Evolutionary conservation across 64 coral and sea anemone genomes (phyloP).

Genomic region (Actinia equina): DNA sequence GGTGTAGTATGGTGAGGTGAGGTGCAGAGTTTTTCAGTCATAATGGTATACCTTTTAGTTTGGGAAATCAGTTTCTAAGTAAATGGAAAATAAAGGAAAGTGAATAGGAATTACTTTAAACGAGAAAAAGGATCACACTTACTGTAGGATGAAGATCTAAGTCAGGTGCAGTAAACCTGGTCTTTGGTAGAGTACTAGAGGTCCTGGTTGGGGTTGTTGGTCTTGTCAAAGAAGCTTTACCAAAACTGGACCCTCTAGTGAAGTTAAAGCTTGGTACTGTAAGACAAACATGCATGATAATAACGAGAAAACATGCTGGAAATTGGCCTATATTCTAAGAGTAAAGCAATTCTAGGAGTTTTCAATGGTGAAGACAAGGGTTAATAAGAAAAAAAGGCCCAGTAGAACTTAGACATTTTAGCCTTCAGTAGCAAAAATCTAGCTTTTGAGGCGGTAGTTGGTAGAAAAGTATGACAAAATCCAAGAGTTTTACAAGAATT

Average conservation of each 20-base stretch:
- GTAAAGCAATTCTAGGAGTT: background rate
- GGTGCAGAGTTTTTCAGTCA: too few relatives aligned
- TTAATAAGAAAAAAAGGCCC: background rate
- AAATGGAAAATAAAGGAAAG: background rate
- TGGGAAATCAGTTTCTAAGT: background rate
- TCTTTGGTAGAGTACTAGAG: constrained; percentile 51
- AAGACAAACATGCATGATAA: too few relatives aligned
- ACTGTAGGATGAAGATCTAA: constrained; percentile 15
- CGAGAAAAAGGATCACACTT: background rate
- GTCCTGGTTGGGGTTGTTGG: constrained; percentile 50
- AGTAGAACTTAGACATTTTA: background rate
- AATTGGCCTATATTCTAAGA: too few relatives aligned
- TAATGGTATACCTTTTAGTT: too few relatives aligned
- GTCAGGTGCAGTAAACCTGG: constrained; percentile 23
- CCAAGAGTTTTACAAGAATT: too few relatives aligned
- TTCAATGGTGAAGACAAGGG: background rate
- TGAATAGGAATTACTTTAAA: background rate
- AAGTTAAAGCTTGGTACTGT: background rate
- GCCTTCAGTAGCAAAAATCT: too few relatives aligned
- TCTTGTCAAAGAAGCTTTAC: constrained; percentile 5
- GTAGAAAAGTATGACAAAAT: too few relatives aligned
- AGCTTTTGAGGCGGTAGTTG: too few relatives aligned
- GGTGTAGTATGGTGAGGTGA: too few relatives aligned
- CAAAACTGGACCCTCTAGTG: constrained; percentile 15
- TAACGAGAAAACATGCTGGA: too few relatives aligned